Evolutionary conservation across 2,113 vertebrate species (phyloP), one percentile per base, ranked within the genome.

Genomic region (Marcusenius ussheri): DNA sequence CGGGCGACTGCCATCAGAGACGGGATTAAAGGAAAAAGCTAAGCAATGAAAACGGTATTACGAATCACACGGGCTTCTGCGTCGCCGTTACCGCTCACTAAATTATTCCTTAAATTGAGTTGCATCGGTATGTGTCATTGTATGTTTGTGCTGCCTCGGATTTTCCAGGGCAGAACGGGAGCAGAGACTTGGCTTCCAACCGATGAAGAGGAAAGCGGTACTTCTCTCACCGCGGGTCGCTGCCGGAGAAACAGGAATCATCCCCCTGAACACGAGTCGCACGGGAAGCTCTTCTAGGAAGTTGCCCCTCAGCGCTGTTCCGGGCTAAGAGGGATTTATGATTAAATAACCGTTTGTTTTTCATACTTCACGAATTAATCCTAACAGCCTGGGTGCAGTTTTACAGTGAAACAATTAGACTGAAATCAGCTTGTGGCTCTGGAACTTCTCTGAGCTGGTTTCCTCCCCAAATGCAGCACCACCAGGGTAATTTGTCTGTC

Each of bases 341-440:
- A 91, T 90, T 90, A 90, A 91, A 90, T 90, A 58, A 88, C 74
- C 53, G 39, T 91, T 91, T 88, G 89, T 90, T 90, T 80, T 90
- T 91, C 70, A 90, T 88, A 85, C 46, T 51, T 90, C 77, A 88
- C 47, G 77, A 90, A 90, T 47, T 58, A 77, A 90, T 83, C 86
- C 89, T 42, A 45, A 62, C 58, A 50, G 45, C 87, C 87, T 77
- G 42, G n/a, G 62, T 49, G 49, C 84, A 56, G 83, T 84, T 85
- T 47, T 87, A 50, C 83, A 90, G 56, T 74, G 83, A 88, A 84
- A 85, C 45, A 83, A 88, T 50, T 88, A 88, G 84, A 53, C 17
- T 74, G 46, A 88, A 35, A 91, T 90, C 86, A 80, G 84, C 58
- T 58, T 45, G 50, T 80, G 35, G 56, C 45, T 49, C 47, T 56